Evolutionary conservation across 2,888 invertebrate genomes (phyloP).

Genomic region (Taphrorychus bicolor): DNA sequence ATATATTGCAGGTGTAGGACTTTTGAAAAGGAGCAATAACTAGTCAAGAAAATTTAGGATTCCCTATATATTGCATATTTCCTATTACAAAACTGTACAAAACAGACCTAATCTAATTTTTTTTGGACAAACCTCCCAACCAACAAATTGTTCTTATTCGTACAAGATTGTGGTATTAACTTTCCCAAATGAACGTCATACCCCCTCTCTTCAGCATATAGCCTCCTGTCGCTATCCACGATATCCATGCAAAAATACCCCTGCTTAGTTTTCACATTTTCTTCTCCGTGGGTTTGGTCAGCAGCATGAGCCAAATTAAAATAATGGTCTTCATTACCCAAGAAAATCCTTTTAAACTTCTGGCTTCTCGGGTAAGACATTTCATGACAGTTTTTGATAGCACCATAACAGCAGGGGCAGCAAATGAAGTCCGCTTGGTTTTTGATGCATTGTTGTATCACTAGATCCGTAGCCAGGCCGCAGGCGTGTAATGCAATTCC

Average conservation of each 20-base stretch:
- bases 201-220: constrained; percentile 76
- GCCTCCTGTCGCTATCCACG: constrained; percentile 85
- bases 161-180: constrained; percentile 81
- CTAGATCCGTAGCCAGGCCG: constrained; percentile 93
- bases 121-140: constrained; percentile 64
- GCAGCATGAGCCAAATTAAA: constrained; percentile 87
- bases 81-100: no score
- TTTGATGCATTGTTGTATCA: constrained; percentile 81
- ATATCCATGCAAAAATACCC: constrained; percentile 88
- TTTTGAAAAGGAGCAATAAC: no score
- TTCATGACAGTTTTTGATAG: constrained; percentile 80
- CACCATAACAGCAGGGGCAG: constrained; percentile 95
- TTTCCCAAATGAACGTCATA: constrained; percentile 80
- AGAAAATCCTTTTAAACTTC: constrained; percentile 59
- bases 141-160: constrained; percentile 90
- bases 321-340: constrained; percentile 64
- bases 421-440: constrained; percentile 83
- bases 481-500: constrained; percentile 93
- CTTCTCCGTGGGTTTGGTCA: constrained; percentile 86
- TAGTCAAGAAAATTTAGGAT: no score
- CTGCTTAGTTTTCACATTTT: constrained; percentile 73
- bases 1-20: no score
- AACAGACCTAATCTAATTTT: not conserved
- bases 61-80: no score
- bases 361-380: constrained; percentile 83